Evolutionary conservation across 2,797 vertebrate species (phyloP), one percentile per base, ranked within the genome.

Genomic region (Macrochelys suwanniensis): DNA sequence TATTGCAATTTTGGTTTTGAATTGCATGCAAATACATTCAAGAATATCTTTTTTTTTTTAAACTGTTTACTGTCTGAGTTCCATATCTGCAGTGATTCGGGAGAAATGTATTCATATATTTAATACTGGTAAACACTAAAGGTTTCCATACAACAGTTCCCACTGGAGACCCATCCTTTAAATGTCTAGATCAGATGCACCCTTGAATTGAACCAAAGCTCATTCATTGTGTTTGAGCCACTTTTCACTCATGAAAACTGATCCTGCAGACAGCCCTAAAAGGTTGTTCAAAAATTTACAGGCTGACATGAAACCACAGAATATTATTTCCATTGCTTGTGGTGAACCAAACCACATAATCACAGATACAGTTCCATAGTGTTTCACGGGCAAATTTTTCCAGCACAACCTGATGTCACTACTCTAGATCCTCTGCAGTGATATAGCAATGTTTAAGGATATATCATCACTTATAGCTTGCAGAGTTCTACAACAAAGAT

Each of bases 241-340:
- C 45, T 94, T 90, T 94, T 94, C 83, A 50, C 50, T 94, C 82
- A 82, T 8, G 26, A 90, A 95, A 94, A 89, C n/a, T 77, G 8
- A 71, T 92, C 88, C 81, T 89, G 61, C 79, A 91, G 85, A 93
- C 91, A 88, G 28, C 82, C 42, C 50, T 49, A 79, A 94, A 90
- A 94, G 23, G 33, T 26, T 93, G 80, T 28, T 89, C 81, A 90
- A 74, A 93, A 94, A 80, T 31, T 85, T 87, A 90, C 26, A 1
- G 4, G 12, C 82, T 95, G 77, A 84, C 83, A 80, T 82, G 42
- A 90, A 94, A 89, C 50, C 53, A 47, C 11, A 45, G 77, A 85
- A 56, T 15, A n/a, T 9, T 1, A 1, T 85, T 84, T 94, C 53
- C 11, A 90, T 65, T 92, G 31, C 77, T 86, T 88, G 89, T 77